phyloP scores from a whole-genome alignment of 2,888 invertebrate genomes.

The Eupsilia transversa region DNA sequence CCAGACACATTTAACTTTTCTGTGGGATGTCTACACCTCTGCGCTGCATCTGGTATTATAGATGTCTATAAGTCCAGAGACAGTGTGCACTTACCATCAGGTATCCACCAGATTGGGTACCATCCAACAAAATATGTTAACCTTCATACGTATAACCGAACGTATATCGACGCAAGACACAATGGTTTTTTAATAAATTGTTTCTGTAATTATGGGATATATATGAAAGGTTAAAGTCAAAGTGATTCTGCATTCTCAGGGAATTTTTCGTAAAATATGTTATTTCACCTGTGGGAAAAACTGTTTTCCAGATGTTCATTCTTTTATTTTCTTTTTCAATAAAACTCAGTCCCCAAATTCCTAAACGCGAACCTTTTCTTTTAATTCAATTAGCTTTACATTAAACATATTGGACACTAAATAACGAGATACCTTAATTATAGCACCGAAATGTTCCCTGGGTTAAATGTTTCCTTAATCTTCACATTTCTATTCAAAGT shows the following conservation, averaged over 20 bases:
- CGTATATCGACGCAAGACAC: too few species aligned
- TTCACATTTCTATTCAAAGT: slow-evolving; percentile 64
- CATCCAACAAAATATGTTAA: neutral
- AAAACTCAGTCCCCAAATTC: neutral
- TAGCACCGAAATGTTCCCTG: slow-evolving; percentile 30
- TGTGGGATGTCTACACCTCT: neutral
- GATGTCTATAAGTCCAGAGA: neutral
- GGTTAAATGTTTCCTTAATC: too few species aligned
- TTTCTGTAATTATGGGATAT: too few species aligned
- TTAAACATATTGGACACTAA: slow-evolving; percentile 57
- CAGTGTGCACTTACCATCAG: neutral
- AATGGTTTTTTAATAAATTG: too few species aligned
- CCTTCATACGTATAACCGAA: too few species aligned
- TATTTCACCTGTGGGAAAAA: neutral
- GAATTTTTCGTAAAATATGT: neutral
- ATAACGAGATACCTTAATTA: slow-evolving; percentile 60
- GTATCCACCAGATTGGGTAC: neutral
- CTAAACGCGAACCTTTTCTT: neutral
- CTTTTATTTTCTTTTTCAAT: neutral
- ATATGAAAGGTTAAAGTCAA: neutral
- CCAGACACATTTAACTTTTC: too few species aligned
- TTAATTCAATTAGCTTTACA: slow-evolving; percentile 55
- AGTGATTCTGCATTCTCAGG: neutral
- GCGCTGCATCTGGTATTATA: neutral
- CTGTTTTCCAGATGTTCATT: neutral